These are phyloP conservation scores for Budorcas taxicolor DNA, from an alignment of 2,113 vertebrate species.

Conservation along the genomic window DNA sequence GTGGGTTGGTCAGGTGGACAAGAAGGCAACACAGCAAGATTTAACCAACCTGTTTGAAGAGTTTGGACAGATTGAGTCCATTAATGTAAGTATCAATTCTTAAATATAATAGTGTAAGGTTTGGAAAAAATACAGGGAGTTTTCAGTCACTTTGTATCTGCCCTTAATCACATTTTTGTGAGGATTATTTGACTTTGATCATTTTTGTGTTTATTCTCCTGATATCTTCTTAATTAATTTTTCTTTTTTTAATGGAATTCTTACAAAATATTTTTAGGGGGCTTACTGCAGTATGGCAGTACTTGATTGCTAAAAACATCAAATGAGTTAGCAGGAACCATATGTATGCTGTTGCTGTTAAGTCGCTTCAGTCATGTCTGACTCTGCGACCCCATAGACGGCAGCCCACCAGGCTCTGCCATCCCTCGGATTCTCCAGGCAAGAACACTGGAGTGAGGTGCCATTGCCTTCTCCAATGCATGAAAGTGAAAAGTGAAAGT, in stretches of 20 bases:
- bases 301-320: background rate
- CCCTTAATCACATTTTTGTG: background rate
- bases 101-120: background rate
- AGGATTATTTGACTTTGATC: background rate
- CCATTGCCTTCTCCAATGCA: too few species aligned
- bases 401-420: too few species aligned
- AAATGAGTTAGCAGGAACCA: background rate
- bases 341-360: background rate
- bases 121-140: background rate
- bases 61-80: slow-evolving; percentile 99
- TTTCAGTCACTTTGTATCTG: background rate
- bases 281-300: background rate
- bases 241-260: background rate
- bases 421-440: too few species aligned
- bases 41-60: slow-evolving; percentile 99
- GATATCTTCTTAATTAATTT: background rate
- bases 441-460: too few species aligned
- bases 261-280: background rate
- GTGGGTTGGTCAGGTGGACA: slow-evolving; percentile 99
- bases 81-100: slow-evolving; percentile 88
- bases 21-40: slow-evolving; percentile 98
- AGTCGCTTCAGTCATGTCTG: too few species aligned
- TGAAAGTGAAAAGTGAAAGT: too few species aligned
- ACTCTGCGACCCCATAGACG: too few species aligned
- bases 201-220: background rate